These are phyloP conservation scores for Leptothorax acervorum DNA, from an alignment of 2,888 invertebrate species.

Conservation along the genomic window DNA sequence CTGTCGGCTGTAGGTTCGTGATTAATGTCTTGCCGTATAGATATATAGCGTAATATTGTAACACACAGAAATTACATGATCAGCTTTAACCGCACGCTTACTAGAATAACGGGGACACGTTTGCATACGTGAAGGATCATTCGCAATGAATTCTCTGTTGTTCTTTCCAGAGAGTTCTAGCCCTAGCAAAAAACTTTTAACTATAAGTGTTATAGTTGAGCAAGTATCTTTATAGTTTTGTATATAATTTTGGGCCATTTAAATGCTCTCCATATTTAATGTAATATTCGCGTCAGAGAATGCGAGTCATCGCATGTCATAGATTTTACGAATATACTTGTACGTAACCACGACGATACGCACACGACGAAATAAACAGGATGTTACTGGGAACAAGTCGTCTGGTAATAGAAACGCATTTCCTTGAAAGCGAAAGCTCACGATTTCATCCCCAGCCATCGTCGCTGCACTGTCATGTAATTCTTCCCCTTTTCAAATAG, in stretches of 20 bases:
- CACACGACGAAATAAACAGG: neutral
- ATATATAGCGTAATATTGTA: constrained; percentile 13
- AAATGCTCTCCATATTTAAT: neutral
- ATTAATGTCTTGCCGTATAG: neutral
- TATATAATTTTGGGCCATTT: neutral
- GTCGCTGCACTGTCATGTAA: constrained; percentile 23
- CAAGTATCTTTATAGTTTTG: neutral
- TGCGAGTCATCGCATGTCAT: neutral
- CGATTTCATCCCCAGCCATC: constrained; percentile 25
- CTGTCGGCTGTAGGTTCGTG: neutral
- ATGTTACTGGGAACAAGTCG: neutral
- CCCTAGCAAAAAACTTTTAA: neutral
- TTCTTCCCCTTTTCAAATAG: constrained; percentile 33
- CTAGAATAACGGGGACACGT: neutral
- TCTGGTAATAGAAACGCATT: constrained; percentile 4
- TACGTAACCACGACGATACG: neutral
- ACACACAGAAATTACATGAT: constrained; percentile 26
- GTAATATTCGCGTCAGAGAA: neutral
- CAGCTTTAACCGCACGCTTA: neutral
- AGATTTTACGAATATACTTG: constrained; percentile 4
- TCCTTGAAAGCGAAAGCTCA: constrained; percentile 49
- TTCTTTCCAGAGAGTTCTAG: neutral
- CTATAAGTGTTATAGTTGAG: neutral
- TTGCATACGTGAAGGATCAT: neutral
- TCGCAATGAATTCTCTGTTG: neutral